Conservation (phyloP, 2,888 invertebrate species). For the Trachelus iudaicus region DNA sequence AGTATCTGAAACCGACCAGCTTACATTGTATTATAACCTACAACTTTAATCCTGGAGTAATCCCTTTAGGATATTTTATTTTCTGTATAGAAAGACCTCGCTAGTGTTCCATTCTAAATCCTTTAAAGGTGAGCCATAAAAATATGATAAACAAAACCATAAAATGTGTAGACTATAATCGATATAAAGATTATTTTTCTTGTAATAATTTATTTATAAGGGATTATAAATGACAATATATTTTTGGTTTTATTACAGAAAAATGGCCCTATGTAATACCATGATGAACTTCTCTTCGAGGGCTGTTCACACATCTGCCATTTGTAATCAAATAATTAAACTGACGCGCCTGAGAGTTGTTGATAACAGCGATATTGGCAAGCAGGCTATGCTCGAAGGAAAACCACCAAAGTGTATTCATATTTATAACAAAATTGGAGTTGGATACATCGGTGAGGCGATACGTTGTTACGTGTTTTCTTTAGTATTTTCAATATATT, state of each 20-base stretch:
- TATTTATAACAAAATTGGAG: conserved; percentile 84
- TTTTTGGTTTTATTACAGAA: neutral
- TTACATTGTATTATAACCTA: neutral
- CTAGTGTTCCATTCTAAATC: neutral
- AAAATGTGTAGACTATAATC: neutral
- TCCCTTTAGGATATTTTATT: neutral
- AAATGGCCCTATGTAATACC: conserved; percentile 4
- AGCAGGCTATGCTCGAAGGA: conserved; percentile 93
- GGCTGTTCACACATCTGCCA: conserved; percentile 71
- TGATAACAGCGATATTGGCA: conserved; percentile 96
- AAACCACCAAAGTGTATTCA: conserved; percentile 94
- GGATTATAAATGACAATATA: neutral
- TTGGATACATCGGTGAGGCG: conserved; percentile 72
- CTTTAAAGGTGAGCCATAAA: neutral
- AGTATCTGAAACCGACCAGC: neutral
- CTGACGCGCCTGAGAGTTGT: conserved; percentile 88
- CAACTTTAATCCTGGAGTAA: neutral
- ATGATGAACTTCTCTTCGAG: conserved; percentile 18
- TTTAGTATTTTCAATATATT: conserved; percentile 23
- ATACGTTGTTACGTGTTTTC: conserved; percentile 67
- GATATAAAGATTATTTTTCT: neutral
- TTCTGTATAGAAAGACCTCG: neutral
- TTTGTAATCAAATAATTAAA: conserved; percentile 76
- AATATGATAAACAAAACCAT: neutral
- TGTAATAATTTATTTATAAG: neutral